These are phyloP conservation scores for Pionites leucogaster DNA, from an alignment of 2,113 vertebrate species.

Conservation along the genomic window DNA sequence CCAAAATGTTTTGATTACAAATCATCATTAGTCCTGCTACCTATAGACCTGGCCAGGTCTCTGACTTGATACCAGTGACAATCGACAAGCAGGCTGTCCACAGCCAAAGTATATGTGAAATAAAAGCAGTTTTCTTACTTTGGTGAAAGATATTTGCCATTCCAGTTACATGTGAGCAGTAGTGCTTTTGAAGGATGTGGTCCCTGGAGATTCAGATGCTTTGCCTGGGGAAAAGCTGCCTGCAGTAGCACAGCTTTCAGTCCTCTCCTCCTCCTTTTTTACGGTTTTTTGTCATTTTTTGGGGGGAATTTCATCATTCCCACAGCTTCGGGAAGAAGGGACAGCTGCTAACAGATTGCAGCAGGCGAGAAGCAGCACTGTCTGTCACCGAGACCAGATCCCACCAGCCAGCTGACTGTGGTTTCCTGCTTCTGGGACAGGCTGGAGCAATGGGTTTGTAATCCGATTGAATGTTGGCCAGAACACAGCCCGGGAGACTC, in stretches of 20 bases:
- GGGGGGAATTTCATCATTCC: background rate
- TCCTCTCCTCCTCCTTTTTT: background rate
- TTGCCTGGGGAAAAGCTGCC: background rate
- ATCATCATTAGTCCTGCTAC: background rate
- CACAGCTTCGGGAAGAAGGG: background rate
- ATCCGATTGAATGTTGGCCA: conserved; percentile 24
- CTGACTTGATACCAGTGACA: background rate
- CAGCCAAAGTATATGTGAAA: background rate
- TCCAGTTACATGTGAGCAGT: background rate
- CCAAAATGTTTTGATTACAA: background rate
- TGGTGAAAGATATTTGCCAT: background rate
- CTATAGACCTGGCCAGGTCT: background rate
- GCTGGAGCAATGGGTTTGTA: conserved; percentile 21
- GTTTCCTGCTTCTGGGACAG: conserved; percentile 37
- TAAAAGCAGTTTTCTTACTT: background rate
- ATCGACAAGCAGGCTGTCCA: background rate
- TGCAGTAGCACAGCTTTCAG: background rate
- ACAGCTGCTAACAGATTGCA: background rate
- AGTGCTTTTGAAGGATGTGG: background rate
- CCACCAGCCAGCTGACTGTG: background rate
- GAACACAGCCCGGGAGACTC: background rate
- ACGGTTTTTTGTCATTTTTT: background rate
- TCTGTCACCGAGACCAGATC: background rate
- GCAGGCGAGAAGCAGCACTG: background rate
- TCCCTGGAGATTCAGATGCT: background rate